Conservation (phyloP, 2,797 vertebrate genomes). For the Heterohyrax brucei region DNA sequence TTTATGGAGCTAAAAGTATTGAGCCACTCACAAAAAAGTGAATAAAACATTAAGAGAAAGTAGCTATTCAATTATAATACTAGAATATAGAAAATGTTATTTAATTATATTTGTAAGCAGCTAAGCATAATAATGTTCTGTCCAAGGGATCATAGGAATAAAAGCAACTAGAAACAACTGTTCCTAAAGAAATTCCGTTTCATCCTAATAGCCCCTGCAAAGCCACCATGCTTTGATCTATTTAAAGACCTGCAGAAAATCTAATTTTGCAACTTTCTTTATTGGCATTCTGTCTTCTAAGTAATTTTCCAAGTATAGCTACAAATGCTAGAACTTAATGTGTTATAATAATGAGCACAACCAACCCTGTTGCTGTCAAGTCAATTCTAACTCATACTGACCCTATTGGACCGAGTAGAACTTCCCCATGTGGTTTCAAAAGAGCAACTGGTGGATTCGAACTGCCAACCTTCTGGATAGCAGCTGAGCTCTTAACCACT, state of each 20-base stretch:
- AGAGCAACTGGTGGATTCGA: no score
- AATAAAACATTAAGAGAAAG: constrained; percentile 36
- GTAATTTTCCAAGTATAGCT: constrained; percentile 16
- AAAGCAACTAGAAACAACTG: background rate
- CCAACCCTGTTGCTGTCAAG: no score
- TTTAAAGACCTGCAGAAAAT: background rate
- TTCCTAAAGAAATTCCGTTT: constrained; percentile 58
- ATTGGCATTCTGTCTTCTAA: background rate
- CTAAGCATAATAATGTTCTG: background rate
- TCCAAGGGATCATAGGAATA: background rate
- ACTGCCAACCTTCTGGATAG: no score
- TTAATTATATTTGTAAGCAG: background rate
- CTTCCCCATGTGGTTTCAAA: no score
- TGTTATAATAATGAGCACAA: background rate
- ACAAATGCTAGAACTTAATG: constrained; percentile 14
- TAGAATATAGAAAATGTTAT: constrained; percentile 45
- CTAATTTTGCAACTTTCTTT: background rate
- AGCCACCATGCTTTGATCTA: background rate
- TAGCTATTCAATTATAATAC: background rate
- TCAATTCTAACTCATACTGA: no score
- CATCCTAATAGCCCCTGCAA: constrained; percentile 18
- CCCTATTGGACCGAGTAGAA: no score
- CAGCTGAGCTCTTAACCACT: no score
- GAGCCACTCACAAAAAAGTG: constrained; percentile 16
- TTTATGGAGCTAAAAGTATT: constrained; percentile 47